Base-by-base conservation (phyloP, 2,888 invertebrate genomes). In the Exocentrus adspersus region DNA sequence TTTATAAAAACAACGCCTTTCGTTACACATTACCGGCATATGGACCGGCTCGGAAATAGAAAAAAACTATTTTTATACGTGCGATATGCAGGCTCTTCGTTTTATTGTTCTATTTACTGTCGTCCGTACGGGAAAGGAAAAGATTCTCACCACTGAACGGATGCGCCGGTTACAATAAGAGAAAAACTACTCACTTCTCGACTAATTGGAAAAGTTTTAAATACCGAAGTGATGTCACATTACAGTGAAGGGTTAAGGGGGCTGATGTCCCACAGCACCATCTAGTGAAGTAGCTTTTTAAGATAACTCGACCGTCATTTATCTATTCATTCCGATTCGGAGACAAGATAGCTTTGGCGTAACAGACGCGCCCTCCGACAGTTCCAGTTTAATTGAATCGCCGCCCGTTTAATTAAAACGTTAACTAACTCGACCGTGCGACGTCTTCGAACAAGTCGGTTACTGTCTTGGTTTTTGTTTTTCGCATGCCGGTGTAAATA, bases 21-120 rank as follows among this genome's bases (percentile, higher is more conserved):
- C n/a, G 37, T n/a, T 12, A 37, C 37, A 37, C 37, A 37, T 37
- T n/a, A 37, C 5, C 12, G 12, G 37, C 12, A 37, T 12, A 12
- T 37, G 37, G 37, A 37, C 5, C 12, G 5, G 4, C 12, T 2
- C 2, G 2, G 37, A 37, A n/a, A 37, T 37, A 37, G 37, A n/a
- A 37, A 37, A 30, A 37, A 37, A 37, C 37, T 37, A 37, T 37
- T 37, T 37, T 37, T 37, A 37, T 12, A 12, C 12, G 12, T 5
- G n/a, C n/a, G n/a, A n/a, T n/a, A n/a, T n/a, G n/a, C n/a, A n/a
- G n/a, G n/a, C n/a, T n/a, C n/a, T n/a, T n/a, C n/a, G n/a, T 37
- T 37, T 37, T 37, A 37, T 37, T 37, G 37, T 51, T 51, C 50
- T 50, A 50, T 50, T 50, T 50, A 50, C 30, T 17, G 32, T 51